These are phyloP conservation scores for Sitta carolinensis DNA, from an alignment of 2,797 vertebrate species.

Conservation along the genomic window DNA sequence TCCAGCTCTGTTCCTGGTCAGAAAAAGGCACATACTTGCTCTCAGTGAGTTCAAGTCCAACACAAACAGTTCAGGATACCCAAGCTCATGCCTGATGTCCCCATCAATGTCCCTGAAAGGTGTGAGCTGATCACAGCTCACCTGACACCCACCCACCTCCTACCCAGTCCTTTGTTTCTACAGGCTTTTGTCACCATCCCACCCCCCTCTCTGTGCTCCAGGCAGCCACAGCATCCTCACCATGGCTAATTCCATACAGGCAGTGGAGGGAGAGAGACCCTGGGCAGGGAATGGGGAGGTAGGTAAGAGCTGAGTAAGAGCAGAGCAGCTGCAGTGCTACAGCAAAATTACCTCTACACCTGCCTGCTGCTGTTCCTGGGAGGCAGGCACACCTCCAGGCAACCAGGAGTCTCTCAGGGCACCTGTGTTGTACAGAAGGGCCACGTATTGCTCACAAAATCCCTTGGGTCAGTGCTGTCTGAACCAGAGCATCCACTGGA, in stretches of 20 bases:
- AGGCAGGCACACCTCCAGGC: not conserved
- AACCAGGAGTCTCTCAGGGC: not conserved
- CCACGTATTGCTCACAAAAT: not conserved
- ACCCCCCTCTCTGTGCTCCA: not conserved
- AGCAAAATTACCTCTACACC: not conserved
- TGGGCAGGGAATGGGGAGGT: not conserved
- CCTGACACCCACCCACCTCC: not conserved
- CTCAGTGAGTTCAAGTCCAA: not conserved
- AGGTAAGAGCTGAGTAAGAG: constrained; percentile 3
- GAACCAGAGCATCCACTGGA: not conserved
- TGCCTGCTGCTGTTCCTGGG: not conserved
- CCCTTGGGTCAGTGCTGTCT: not conserved
- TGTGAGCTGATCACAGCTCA: not conserved
- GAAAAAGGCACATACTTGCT: constrained; percentile 61
- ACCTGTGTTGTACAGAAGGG: not conserved
- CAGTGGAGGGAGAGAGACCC: not conserved
- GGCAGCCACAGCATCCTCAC: not conserved
- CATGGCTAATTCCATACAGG: not conserved
- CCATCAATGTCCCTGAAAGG: not conserved
- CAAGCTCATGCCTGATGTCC: not conserved
- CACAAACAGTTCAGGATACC: not conserved
- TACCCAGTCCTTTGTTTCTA: not conserved
- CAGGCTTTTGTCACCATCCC: not conserved
- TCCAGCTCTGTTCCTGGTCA: constrained; percentile 17
- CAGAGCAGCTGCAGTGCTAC: not conserved